Conservation (phyloP, 2,888 invertebrate genomes). For the Ormyrus pomaceus region DNA sequence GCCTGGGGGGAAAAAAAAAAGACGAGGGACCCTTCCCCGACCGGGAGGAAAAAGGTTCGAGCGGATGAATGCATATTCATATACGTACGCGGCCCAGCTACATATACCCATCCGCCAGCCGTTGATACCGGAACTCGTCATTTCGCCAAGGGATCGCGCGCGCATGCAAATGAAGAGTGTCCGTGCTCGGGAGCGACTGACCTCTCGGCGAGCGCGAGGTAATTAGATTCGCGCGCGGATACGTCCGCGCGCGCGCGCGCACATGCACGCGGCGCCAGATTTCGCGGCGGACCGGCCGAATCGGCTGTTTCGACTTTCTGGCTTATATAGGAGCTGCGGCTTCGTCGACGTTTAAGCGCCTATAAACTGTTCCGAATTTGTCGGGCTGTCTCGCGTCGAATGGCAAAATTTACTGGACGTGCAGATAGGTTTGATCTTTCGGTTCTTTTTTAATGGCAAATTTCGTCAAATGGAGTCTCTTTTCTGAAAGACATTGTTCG, state of each 20-base stretch:
- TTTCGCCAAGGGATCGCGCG: slow-evolving; percentile 37
- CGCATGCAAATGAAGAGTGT: slow-evolving; percentile 58
- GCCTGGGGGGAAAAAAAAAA: not conserved
- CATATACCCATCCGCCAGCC: not conserved
- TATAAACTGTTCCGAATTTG: no score
- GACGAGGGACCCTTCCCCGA: not conserved
- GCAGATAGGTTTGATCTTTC: no score
- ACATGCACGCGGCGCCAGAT: slow-evolving; percentile 22
- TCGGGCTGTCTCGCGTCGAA: not conserved
- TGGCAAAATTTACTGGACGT: no score
- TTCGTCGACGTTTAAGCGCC: no score
- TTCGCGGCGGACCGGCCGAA: not conserved
- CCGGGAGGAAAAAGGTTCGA: not conserved
- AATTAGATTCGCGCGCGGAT: slow-evolving; percentile 58
- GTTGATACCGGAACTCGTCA: slow-evolving; percentile 58
- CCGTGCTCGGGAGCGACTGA: slow-evolving; percentile 44
- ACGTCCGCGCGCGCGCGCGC: slow-evolving; percentile 50
- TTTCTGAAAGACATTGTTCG: no score
- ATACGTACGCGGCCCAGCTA: slow-evolving; percentile 15
- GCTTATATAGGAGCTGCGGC: no score
- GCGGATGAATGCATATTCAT: slow-evolving; percentile 58
- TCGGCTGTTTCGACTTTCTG: not conserved
- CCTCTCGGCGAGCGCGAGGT: slow-evolving; percentile 52
- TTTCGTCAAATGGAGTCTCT: no score
- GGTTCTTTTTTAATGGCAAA: no score